A percentile compares a stretch with the other conserved stretches of the same genome.
These are phyloP conservation scores for Dynastes maya DNA, from an alignment of 2,888 invertebrate genomes.

Conservation along the genomic window DNA sequence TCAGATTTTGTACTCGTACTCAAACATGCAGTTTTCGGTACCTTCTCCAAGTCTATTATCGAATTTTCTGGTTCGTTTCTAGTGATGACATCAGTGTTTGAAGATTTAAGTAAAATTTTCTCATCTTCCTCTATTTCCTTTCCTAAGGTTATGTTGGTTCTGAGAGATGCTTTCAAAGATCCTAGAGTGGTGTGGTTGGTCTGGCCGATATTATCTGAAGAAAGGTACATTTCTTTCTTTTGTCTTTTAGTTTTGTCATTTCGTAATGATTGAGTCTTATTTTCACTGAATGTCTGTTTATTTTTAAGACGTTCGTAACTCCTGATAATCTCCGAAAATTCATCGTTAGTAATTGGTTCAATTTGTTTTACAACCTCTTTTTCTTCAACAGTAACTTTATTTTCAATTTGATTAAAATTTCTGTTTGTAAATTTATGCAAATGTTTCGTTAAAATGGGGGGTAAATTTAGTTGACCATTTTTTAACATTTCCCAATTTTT, in stretches of 20 bases:
- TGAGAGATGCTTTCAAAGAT: slow-evolving; percentile 18
- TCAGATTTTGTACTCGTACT: slow-evolving; percentile 52
- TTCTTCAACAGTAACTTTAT: slow-evolving; percentile 59
- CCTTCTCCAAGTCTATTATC: slow-evolving; percentile 50
- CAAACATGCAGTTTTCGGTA: slow-evolving; percentile 46
- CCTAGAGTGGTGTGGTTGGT: slow-evolving; percentile 18
- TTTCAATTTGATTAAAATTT: slow-evolving; percentile 62
- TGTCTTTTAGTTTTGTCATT: not conserved
- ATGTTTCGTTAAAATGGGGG: slow-evolving; percentile 73
- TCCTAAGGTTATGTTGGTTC: slow-evolving; percentile 33
- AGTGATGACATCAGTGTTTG: slow-evolving; percentile 52
- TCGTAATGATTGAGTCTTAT: not conserved
- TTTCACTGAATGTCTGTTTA: slow-evolving; percentile 65
- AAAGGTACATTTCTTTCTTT: slow-evolving; percentile 2
- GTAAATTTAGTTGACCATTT: slow-evolving; percentile 72
- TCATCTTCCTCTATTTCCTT: slow-evolving; percentile 42
- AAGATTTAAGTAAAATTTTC: slow-evolving; percentile 59
- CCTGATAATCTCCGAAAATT: slow-evolving; percentile 71
- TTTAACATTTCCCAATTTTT: slow-evolving; percentile 81
- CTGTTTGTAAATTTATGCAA: slow-evolving; percentile 79
- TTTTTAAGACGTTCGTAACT: slow-evolving; percentile 68
- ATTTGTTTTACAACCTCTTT: no score
- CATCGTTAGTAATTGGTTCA: slow-evolving; percentile 60
- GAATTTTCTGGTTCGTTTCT: slow-evolving; percentile 65
- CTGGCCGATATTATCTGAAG: slow-evolving; percentile 1